Base-by-base conservation (phyloP, 1,140 invertebrate genomes). In the Bombus huntii region DNA sequence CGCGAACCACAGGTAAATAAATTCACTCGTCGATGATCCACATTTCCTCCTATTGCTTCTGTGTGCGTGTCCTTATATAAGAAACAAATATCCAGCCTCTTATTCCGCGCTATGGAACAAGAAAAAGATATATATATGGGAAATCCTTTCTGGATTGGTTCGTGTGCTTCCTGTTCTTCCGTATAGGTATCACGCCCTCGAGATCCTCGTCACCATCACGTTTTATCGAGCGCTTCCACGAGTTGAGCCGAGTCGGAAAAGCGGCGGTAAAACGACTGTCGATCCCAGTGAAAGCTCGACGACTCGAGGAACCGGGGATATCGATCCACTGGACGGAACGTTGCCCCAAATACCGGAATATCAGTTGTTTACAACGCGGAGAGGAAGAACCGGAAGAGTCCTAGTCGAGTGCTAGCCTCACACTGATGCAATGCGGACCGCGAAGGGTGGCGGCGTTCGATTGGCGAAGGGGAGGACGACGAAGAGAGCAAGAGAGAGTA, bases 361-460 rank as follows among this genome's bases (percentile, higher is more conserved):
- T 71, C 77, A 42, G 47, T 85, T 89, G 88, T 89, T 89, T 89
- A 91, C 77, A 73, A 90, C 76, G 57, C 79, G 59, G 44, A n/a
- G 86, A 85, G 75, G 71, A 90, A 91, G 89, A 84, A 89, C 83
- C 86, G 81, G 89, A 90, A 91, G 88, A 90, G 91, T 86, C 81
- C 90, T 85, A 84, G 34, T 74, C 89, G 92, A 90, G 87, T 86
- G 92, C 81, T 89, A 85, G 89, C 83, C 89, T 89, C 85, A 87
- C 91, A 93, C 92, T 93, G 93, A 93, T 91, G 92, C 92, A 89
- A 89, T 92, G 92, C 90, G 80, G 91, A 59, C 88, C 83, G 89
- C 73, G 83, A 87, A 88, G 83, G 90, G 91, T 90, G 92, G 89
- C 88, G 89, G 89, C 88, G 90, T 93, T 93, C 86, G 87, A 87